Base-by-base conservation (phyloP, 2,888 invertebrate genomes). In the Pachymerium ferrugineum region DNA sequence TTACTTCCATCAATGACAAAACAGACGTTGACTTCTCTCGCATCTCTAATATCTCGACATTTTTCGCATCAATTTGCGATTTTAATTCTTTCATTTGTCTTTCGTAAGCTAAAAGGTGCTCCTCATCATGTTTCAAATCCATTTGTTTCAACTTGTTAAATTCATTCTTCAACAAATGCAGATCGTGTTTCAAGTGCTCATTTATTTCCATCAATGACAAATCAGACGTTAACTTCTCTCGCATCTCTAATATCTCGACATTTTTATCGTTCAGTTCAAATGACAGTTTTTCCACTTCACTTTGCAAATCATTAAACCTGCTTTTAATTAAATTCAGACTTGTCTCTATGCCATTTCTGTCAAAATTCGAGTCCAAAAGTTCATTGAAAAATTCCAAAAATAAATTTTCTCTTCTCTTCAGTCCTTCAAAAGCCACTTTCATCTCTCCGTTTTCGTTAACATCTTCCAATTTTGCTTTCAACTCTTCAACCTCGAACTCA, bases 401-500 rank as follows among this genome's bases (percentile, higher is more conserved):
- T 16, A 68, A 8, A 30, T 68, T 31, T 68, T 68, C 68, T 25
- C 16, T 29, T 28, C 8, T 68, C 16, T 29, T 68, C 0, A n/a
- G 8, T 4, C 28, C 12, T 12, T 68, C 31, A n/a, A n/a, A 68
- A 5, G 10, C 47, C 47, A 22, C 19, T 54, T 54, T 54, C 19
- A 10, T 22, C 2, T 54, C 22, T 19, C 22, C 3, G 19, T 19
- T 8, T 16, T 54, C 47, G 3, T 68, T 31, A 4, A 22, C n/a
- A 42, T 72, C 72, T 25, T 72, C 72, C 14, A 72, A 28, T 47
- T 72, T 72, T 6, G 72, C 25, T 47, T 28, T 29, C 0, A 72
- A 19, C 28, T 72, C 72, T 19, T 38, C 47, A 0, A 47, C 29
- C 42, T 72, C 72, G 28, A 72, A 72, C 8, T 72, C 72, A 5